A percentile compares a stretch with the other conserved stretches of the same genome.
These are phyloP conservation scores for Sinocyclocheilus rhinocerous DNA, from an alignment of 2,113 vertebrate genomes.

Conservation along the genomic window DNA sequence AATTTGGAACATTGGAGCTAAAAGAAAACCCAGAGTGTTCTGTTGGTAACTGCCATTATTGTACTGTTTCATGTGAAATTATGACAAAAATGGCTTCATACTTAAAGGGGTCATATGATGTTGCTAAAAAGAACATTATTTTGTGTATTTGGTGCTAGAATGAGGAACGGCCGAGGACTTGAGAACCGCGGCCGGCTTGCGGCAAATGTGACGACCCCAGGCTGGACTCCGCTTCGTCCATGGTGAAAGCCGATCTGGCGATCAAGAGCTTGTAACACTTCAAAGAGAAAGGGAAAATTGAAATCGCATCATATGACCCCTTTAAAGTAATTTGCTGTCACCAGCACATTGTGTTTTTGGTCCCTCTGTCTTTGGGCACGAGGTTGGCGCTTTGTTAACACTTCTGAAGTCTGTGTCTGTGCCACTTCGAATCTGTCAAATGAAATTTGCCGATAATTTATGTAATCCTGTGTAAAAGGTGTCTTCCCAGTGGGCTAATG, in stretches of 20 bases:
- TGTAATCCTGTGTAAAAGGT: conserved; percentile 44
- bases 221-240: no score
- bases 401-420: background rate
- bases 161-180: no score
- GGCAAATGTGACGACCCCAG: no score
- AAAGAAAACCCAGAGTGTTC: background rate
- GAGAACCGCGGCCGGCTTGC: no score
- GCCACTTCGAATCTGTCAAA: background rate
- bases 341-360: background rate
- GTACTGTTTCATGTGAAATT: no score
- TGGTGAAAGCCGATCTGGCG: no score
- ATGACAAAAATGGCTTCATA: background rate
- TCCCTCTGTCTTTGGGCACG: conserved; percentile 2
- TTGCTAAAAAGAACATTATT: no score
- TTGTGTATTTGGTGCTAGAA: no score
- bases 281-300: no score
- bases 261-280: no score
- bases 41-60: background rate
- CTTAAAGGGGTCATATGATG: background rate
- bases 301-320: no score
- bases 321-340: background rate
- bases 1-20: background rate
- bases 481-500: conserved; percentile 28
- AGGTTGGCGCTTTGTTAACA: conserved; percentile 10
- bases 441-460: conserved; percentile 14